A percentile compares a stretch with the other conserved stretches of the same genome.
Evolutionary conservation across 1,140 invertebrate species (phyloP).

Genomic region (Drosophila tsacasi): DNA sequence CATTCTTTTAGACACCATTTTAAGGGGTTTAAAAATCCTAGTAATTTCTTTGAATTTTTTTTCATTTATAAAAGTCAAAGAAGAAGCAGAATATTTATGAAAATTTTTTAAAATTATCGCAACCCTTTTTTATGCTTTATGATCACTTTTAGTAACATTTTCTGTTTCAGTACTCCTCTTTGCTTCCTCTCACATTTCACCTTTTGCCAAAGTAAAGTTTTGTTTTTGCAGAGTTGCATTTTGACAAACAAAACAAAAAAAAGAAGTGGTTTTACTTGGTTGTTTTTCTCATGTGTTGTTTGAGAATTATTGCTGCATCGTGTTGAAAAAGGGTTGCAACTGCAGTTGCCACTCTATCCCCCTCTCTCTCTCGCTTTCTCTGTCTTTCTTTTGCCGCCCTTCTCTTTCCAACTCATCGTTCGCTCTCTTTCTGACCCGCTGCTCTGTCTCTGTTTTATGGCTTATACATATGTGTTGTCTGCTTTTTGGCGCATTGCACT

Average conservation of each 20-base stretch:
- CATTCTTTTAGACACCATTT: no score
- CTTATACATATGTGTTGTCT: constrained; percentile 61
- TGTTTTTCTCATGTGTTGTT: constrained; percentile 30
- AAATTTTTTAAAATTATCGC: neutral
- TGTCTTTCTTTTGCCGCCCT: neutral
- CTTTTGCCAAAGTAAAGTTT: constrained; percentile 18
- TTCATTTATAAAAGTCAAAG: no score
- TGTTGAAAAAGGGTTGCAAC: constrained; percentile 48
- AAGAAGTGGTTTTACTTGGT: neutral
- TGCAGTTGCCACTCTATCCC: constrained; percentile 35
- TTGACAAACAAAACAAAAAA: constrained; percentile 1
- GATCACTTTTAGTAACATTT: neutral
- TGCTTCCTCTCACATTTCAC: neutral
- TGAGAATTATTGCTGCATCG: constrained; percentile 44
- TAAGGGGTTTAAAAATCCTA: neutral
- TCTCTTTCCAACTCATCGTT: neutral
- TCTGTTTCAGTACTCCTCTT: neutral
- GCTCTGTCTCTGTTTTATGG: constrained; percentile 34
- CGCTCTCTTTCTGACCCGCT: constrained; percentile 5
- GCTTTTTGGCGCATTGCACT: constrained; percentile 81
- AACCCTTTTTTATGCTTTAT: neutral
- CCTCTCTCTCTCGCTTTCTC: neutral
- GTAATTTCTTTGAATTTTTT: no score
- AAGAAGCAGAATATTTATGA: no score
- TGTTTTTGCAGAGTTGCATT: constrained; percentile 52